Evolutionary conservation across 2,797 vertebrate species (phyloP).

Genomic region (Scyliorhinus canicula): DNA sequence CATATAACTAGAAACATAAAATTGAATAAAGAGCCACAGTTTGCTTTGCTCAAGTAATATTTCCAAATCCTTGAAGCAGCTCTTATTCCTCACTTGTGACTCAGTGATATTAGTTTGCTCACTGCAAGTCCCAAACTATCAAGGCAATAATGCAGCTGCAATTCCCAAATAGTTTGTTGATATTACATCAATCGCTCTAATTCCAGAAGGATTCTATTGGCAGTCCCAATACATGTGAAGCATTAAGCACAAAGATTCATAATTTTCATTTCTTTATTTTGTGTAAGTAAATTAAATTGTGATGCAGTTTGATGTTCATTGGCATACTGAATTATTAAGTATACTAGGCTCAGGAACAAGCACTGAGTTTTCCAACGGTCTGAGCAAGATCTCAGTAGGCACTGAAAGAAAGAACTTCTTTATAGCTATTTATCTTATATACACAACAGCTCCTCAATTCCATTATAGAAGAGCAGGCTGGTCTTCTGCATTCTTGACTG

Average conservation of each 20-base stretch:
- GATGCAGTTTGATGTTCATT: neutral
- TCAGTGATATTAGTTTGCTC: neutral
- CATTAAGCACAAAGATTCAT: neutral
- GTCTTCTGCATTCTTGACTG: neutral
- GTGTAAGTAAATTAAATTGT: neutral
- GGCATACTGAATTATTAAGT: neutral
- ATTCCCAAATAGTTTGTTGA: neutral
- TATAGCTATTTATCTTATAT: too few relatives aligned
- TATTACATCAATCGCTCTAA: neutral
- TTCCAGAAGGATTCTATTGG: neutral
- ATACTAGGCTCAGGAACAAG: neutral
- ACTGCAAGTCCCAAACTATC: neutral
- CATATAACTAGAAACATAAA: too few relatives aligned
- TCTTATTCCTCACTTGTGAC: too few relatives aligned
- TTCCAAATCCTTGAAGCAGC: too few relatives aligned
- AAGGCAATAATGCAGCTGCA: neutral
- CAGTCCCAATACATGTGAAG: too few relatives aligned
- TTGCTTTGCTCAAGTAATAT: too few relatives aligned
- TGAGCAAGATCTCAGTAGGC: too few relatives aligned
- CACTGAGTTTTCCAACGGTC: too few relatives aligned
- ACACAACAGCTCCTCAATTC: neutral
- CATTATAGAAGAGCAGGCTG: neutral
- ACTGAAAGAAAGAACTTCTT: too few relatives aligned
- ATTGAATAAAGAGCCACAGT: too few relatives aligned
- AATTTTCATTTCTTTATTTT: neutral